Conservation (phyloP, 2,113 vertebrate genomes). For the Regulus satrapa region DNA sequence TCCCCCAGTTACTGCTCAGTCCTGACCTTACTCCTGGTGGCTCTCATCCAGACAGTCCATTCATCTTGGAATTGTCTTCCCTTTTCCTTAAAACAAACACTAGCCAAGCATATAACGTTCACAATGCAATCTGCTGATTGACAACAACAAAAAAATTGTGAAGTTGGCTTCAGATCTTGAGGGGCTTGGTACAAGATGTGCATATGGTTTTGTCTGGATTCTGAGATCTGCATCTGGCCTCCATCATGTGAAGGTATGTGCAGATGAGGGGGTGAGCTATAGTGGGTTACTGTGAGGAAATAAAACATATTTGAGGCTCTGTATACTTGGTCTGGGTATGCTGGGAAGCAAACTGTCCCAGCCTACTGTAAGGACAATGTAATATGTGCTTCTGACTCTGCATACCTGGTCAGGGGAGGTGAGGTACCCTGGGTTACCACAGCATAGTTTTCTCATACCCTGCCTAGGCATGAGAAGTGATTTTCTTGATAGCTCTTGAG, state of each 20-base stretch:
- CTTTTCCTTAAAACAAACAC: background rate
- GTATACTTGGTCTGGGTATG: background rate
- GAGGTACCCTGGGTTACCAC: background rate
- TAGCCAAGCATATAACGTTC: background rate
- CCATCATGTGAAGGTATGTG: rapidly evolving
- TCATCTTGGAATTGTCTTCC: background rate
- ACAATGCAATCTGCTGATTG: background rate
- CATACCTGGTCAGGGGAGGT: background rate
- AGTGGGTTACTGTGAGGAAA: background rate
- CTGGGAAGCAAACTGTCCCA: background rate
- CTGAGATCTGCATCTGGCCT: background rate
- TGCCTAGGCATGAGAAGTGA: rapidly evolving
- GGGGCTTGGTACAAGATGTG: background rate
- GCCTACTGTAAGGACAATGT: background rate
- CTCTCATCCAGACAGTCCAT: background rate
- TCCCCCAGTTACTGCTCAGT: background rate
- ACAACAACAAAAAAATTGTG: background rate
- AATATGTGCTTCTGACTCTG: background rate
- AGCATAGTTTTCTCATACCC: background rate
- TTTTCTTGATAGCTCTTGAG: background rate
- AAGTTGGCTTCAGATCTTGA: background rate
- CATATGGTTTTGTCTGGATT: background rate
- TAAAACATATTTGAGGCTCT: background rate
- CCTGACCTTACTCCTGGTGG: background rate
- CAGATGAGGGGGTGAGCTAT: background rate